Evolutionary conservation across 92 coral and sea anemone species (phyloP), one percentile per base, ranked within the genome.

Genomic region (Paragorgia papillata): DNA sequence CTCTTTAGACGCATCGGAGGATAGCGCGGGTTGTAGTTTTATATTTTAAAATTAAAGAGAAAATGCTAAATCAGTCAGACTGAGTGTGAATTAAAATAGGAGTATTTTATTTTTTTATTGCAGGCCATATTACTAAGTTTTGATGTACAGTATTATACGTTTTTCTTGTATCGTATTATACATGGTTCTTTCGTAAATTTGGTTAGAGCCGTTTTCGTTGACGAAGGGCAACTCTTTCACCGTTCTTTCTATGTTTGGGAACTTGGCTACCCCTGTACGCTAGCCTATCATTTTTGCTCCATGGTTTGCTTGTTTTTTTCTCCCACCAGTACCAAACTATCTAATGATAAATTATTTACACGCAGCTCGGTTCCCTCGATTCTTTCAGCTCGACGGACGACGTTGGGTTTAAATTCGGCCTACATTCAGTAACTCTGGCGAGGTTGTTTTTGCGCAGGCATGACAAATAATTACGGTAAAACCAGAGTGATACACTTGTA

Each of bases 361-460:
- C 62, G 87, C 83, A 57, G 83, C 87, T 66, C 83, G 37, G 58
- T 83, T 83, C 18, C 83, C 79, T n/a, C n/a, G 27, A 83, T 67
- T 60, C 68, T 79, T 57, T 33, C 83, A 44, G 79, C 87, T 13
- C 76, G 41, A 12, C 69, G 66, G 40, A 82, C 76, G 44, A 82
- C 86, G 50, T 51, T 74, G 12, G 74, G 66, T 76, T 82, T 74
- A 59, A 50, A 82, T 75, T 74, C 82, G 76, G 64, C n/a, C n/a
- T n/a, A n/a, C n/a, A n/a, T 63, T 8, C 81, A 63, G 54, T 73
- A 74, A 64, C 81, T 82, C 67, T 82, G 76, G 43, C 74, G 81
- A 28, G 56, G 41, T 54, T 76, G 66, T 39, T 82, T 74, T 28
- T 61, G 57, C 66, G 66, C 63, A 75, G 74, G 41, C 48, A 54